A percentile compares a stretch with the other conserved stretches of the same genome.
These are phyloP conservation scores for Lithobates pipiens DNA, from an alignment of 2,797 vertebrate species.

Conservation along the genomic window DNA sequence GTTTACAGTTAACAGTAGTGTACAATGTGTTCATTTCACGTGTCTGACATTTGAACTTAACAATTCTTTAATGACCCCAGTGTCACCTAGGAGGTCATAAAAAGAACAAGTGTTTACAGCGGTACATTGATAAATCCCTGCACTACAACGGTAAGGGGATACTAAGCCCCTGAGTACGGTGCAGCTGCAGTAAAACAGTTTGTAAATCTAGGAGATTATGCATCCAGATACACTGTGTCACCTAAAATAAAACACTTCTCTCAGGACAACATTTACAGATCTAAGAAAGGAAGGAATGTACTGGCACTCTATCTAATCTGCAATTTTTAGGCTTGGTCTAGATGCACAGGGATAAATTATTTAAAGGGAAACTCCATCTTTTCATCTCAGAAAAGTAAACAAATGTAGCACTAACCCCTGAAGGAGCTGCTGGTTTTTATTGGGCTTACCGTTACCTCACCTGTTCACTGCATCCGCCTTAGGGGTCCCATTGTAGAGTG, in stretches of 20 bases:
- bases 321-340: background rate
- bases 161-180: background rate
- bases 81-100: constrained; percentile 3
- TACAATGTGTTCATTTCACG: constrained; percentile 11
- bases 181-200: background rate
- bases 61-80: background rate
- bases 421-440: too few species aligned
- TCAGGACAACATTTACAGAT: constrained; percentile 8
- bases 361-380: background rate
- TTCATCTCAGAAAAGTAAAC: background rate
- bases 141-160: background rate
- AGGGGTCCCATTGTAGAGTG: too few species aligned
- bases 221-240: background rate
- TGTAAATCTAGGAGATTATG: constrained; percentile 1
- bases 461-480: too few species aligned
- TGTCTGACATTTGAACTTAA: constrained; percentile 4
- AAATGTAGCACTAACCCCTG: too few species aligned
- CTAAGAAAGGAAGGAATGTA: constrained; percentile 12
- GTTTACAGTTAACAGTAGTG: constrained; percentile 37
- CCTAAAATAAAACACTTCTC: constrained; percentile 18
- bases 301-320: background rate
- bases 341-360: background rate
- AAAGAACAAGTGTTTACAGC: constrained; percentile 30
- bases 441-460: too few species aligned
- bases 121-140: constrained; percentile 9